Evolutionary conservation across 1,140 invertebrate species (phyloP).

Genomic region (Lepidurus couesii): DNA sequence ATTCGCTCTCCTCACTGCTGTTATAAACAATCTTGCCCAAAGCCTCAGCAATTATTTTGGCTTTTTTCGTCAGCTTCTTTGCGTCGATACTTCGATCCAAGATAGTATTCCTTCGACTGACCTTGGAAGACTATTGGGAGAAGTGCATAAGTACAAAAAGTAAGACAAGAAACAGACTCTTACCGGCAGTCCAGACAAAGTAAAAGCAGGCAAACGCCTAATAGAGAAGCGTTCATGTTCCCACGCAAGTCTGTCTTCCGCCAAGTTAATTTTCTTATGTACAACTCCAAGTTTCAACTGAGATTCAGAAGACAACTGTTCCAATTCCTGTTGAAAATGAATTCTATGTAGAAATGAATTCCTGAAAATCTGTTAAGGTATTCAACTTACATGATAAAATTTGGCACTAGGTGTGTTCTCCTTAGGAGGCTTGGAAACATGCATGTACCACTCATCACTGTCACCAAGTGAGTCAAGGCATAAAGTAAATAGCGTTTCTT

Average conservation of each 20-base stretch:
- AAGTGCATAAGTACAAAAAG: not conserved
- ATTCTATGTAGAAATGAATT: slow-evolving; percentile 29
- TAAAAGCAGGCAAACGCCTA: slow-evolving; percentile 81
- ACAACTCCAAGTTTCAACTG: slow-evolving; percentile 65
- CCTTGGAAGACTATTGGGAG: not conserved
- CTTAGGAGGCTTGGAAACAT: slow-evolving; percentile 93
- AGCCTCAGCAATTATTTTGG: slow-evolving; percentile 57
- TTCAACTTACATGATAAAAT: slow-evolving; percentile 58
- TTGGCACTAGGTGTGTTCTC: slow-evolving; percentile 66
- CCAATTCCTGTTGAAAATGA: slow-evolving; percentile 49
- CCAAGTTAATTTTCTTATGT: slow-evolving; percentile 97
- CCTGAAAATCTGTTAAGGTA: slow-evolving; percentile 11
- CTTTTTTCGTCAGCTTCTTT: not conserved
- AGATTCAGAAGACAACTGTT: slow-evolving; percentile 50
- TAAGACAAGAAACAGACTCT: not conserved
- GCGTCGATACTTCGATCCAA: slow-evolving; percentile 10
- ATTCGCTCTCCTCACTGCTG: slow-evolving; percentile 51
- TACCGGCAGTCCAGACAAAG: slow-evolving; percentile 70
- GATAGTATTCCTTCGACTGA: slow-evolving; percentile 22
- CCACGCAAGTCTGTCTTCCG: slow-evolving; percentile 87
- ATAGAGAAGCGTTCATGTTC: slow-evolving; percentile 96
- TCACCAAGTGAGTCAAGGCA: slow-evolving; percentile 81
- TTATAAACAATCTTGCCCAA: slow-evolving; percentile 81
- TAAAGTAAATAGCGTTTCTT: slow-evolving; percentile 82
- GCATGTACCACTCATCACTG: slow-evolving; percentile 65